Percentiles rank a stretch among this genome's conserved stretches.
Evolutionary conservation across 2,113 vertebrate species (phyloP).

Genomic region (Emydocephalus ijimae): DNA sequence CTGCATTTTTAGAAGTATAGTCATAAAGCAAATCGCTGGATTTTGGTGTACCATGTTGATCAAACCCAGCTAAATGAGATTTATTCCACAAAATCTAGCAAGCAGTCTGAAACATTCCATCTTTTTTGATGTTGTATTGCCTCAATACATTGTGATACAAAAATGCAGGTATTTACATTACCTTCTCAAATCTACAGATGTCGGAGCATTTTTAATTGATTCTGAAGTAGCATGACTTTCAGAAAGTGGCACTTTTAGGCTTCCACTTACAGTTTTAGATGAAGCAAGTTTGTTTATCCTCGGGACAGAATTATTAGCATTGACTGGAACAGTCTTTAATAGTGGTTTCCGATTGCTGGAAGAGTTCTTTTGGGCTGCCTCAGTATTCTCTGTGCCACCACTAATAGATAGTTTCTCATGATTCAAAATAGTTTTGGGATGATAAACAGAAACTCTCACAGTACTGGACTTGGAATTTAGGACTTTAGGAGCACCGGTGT

Average conservation of each 20-base stretch:
- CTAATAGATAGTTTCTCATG: constrained; percentile 12
- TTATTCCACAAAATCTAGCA: neutral
- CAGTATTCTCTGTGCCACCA: constrained; percentile 27
- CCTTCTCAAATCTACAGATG: constrained; percentile 78
- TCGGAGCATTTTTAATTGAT: constrained; percentile 56
- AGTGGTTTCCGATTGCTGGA: constrained; percentile 20
- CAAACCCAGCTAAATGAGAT: neutral
- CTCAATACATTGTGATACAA: neutral
- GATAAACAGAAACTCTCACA: constrained; percentile 43
- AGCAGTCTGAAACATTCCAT: neutral
- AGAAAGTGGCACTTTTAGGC: constrained; percentile 19
- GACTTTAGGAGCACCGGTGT: constrained; percentile 39
- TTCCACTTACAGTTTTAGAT: constrained; percentile 20
- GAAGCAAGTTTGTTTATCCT: constrained; percentile 36
- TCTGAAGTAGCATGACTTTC: constrained; percentile 34
- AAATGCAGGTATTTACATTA: constrained; percentile 50
- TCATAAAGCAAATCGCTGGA: neutral
- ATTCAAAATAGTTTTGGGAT: constrained; percentile 15
- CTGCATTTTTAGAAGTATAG: neutral
- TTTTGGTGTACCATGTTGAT: neutral
- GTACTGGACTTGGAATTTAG: constrained; percentile 43
- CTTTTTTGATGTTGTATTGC: neutral
- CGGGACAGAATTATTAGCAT: neutral
- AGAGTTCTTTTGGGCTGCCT: constrained; percentile 23
- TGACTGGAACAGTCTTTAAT: constrained; percentile 2